phyloP scores from a whole-genome alignment of 2,797 vertebrate species.

The Semotilus atromaculatus region DNA sequence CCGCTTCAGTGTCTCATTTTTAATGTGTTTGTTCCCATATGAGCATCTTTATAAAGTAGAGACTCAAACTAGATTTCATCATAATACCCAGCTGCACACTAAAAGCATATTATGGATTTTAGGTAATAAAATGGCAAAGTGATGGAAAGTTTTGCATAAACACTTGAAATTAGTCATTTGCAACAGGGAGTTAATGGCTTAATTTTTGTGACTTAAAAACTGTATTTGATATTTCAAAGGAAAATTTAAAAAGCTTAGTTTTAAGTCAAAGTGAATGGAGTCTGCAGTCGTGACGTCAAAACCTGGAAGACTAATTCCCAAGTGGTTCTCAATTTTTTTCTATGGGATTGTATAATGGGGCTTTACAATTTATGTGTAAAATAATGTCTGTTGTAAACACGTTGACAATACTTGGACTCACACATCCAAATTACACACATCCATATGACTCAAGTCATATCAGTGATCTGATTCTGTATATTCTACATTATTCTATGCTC shows the following conservation, averaged over 20 bases:
- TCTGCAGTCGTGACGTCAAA: not conserved
- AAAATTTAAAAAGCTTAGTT: not conserved
- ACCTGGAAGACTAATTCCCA: not conserved
- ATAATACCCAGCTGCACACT: conserved; percentile 7
- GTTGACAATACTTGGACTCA: not conserved
- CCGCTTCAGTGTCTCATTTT: not conserved
- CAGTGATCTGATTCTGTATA: not conserved
- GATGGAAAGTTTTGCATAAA: conserved; percentile 29
- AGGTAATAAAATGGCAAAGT: conserved; percentile 19
- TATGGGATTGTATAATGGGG: not conserved
- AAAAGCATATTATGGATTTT: conserved; percentile 27
- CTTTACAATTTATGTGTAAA: not conserved
- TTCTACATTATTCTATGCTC: not conserved
- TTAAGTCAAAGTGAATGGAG: not conserved
- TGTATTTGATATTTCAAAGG: conserved; percentile 6
- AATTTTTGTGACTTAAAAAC: conserved; percentile 14
- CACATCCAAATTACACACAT: not conserved
- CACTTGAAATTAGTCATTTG: conserved; percentile 26
- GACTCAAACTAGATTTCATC: conserved; percentile 24
- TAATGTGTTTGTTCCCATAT: conserved; percentile 12
- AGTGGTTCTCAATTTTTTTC: not conserved
- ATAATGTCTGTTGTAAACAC: not conserved
- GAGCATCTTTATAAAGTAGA: conserved; percentile 25
- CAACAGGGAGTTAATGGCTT: conserved; percentile 25
- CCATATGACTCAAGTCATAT: not conserved